Evolutionary conservation across 2,888 invertebrate genomes (phyloP).

Genomic region (Adelognathus sp.): DNA sequence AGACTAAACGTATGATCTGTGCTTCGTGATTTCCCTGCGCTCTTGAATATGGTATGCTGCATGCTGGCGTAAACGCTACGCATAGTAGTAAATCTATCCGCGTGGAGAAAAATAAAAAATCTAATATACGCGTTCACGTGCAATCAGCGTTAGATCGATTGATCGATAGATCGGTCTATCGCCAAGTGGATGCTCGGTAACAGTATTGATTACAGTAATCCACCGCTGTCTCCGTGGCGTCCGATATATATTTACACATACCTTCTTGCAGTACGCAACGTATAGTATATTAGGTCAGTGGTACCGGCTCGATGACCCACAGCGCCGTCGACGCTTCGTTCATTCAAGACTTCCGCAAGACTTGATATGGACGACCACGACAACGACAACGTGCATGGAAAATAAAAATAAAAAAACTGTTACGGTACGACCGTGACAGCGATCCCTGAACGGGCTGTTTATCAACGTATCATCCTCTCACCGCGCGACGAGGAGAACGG

Average conservation of each 20-base stretch:
- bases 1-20: not conserved
- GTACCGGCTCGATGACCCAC: constrained; percentile 43
- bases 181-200: not conserved
- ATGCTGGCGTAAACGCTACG: not conserved
- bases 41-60: not conserved
- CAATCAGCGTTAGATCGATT: constrained; percentile 27
- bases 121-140: constrained; percentile 15
- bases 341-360: constrained; percentile 49
- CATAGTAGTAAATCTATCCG: not conserved
- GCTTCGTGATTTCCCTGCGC: constrained; percentile 1
- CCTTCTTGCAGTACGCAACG: not conserved
- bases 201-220: constrained; percentile 4
- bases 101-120: not conserved
- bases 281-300: constrained; percentile 51
- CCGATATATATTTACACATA: not conserved
- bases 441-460: constrained; percentile 21
- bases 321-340: constrained; percentile 21
- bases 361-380: constrained; percentile 28
- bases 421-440: constrained; percentile 42
- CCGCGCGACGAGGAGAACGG: constrained; percentile 19
- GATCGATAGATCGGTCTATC: constrained; percentile 17
- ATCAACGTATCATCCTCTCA: constrained; percentile 12
- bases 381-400: constrained; percentile 30
- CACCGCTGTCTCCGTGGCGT: not conserved
- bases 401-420: no score